These are phyloP conservation scores for Colostygia pectinataria DNA, from an alignment of 2,888 invertebrate genomes.

Conservation along the genomic window DNA sequence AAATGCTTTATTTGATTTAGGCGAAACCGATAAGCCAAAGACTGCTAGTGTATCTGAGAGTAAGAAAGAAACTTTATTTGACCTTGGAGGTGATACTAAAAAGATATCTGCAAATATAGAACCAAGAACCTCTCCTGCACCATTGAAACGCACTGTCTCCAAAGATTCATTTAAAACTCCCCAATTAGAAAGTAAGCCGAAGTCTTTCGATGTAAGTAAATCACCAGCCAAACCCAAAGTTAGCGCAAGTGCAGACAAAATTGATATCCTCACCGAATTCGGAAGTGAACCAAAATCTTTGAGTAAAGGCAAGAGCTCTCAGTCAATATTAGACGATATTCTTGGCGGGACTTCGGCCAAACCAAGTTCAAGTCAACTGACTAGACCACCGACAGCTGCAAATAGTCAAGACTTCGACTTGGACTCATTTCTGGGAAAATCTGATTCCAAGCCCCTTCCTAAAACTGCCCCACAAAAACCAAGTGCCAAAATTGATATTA, in stretches of 20 bases:
- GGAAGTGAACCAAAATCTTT: slow-evolving; percentile 50
- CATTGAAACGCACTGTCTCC: slow-evolving; percentile 51
- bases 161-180: slow-evolving; percentile 59
- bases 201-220: slow-evolving; percentile 43
- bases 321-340: slow-evolving; percentile 80
- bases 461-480: slow-evolving; percentile 41
- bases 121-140: slow-evolving; percentile 49
- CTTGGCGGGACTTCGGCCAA: slow-evolving; percentile 73
- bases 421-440: slow-evolving; percentile 60
- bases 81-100: slow-evolving; percentile 46
- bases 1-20: slow-evolving; percentile 68
- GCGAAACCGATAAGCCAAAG: slow-evolving; percentile 45
- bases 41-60: slow-evolving; percentile 36
- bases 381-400: slow-evolving; percentile 46
- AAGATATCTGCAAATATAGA: slow-evolving; percentile 40
- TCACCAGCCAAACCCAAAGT: slow-evolving; percentile 61
- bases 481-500: slow-evolving; percentile 38
- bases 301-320: slow-evolving; percentile 69
- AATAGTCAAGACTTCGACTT: slow-evolving; percentile 68
- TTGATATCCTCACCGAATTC: slow-evolving; percentile 59
- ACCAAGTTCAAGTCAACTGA: slow-evolving; percentile 42
- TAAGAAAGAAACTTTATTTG: slow-evolving; percentile 49
- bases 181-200: slow-evolving; percentile 43
- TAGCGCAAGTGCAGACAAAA: slow-evolving; percentile 53
- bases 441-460: slow-evolving; percentile 42